Base-by-base conservation (phyloP, 2,113 vertebrate species). In the Plestiodon gilberti region DNA sequence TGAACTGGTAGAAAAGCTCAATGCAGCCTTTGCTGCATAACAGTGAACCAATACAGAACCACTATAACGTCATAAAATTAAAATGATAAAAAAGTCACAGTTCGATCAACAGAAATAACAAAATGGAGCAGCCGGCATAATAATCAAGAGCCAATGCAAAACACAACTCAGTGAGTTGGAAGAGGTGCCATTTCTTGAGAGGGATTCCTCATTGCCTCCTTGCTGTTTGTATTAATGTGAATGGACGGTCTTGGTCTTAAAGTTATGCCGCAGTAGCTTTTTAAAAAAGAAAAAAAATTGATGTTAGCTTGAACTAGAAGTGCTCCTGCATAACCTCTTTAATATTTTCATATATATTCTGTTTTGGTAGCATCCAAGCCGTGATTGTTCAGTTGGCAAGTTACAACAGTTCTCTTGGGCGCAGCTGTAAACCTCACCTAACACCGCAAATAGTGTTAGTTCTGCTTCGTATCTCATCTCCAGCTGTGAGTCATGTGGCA, bases 291-390 rank as follows among this genome's bases (percentile, higher is more conserved):
- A 43, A 52, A 1, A 8, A 55, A 55, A 6, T 55, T 55, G 52
- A 55, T 6, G 52, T 11, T 43, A 1, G 2, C 30, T 67, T 20
- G 55, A 3, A 43, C 86, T 75, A 77, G 67, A 67, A 84, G 59
- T 30, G 28, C 64, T 65, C 61, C 18, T 15, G 4, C n/a, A 62
- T 38, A 73, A 52, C 13, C n/a, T 43, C 78, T 33, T 81, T 57
- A 62, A 0, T 88, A 61, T 74, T 83, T 18, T 30, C 4, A 1
- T 28, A 14, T 28, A 78, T 5, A 73, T 82, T 82, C 84, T 92
- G 43, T 70, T 78, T 81, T 25, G 28, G 38, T 83, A 81, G 70
- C 67, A 73, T 82, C 77, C n/a, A 90, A 70, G 78, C 75, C 40
- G 55, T 9, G n/a, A n/a, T 78, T 2, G 28, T 22, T 65, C 6